Evolutionary conservation across 2,797 vertebrate species (phyloP).

Genomic region (Schizopygopsis malacanthus): DNA sequence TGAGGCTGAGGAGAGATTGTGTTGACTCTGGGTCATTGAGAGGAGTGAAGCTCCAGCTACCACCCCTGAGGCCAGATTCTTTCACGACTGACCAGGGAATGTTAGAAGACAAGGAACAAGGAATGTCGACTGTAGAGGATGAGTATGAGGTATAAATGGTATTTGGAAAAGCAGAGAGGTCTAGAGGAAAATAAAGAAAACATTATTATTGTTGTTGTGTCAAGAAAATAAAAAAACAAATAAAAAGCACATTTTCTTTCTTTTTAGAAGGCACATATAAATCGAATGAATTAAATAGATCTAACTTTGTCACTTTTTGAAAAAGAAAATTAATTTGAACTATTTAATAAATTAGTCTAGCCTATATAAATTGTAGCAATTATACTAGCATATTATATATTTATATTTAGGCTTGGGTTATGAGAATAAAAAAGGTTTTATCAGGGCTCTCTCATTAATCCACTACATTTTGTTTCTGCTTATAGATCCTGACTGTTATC

Average conservation of each 20-base stretch:
- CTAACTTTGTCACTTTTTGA: not conserved
- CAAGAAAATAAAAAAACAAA: not conserved
- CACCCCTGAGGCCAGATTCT: slow-evolving; percentile 12
- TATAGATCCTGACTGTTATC: not conserved
- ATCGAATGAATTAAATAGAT: not conserved
- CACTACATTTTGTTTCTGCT: too few relatives aligned
- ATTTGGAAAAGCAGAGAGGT: slow-evolving; percentile 50
- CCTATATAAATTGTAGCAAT: not conserved
- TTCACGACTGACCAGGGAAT: slow-evolving; percentile 61
- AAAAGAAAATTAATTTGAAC: not conserved
- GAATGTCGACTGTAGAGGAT: slow-evolving; percentile 44
- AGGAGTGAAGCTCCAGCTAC: slow-evolving; percentile 69
- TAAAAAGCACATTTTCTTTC: too few relatives aligned
- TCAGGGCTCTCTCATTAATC: not conserved
- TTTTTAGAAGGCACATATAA: not conserved
- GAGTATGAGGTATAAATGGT: slow-evolving; percentile 61
- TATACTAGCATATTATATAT: not conserved
- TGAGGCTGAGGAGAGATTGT: not conserved
- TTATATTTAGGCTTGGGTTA: not conserved
- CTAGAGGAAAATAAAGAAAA: slow-evolving; percentile 58
- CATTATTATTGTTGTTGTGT: not conserved
- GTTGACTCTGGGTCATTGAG: not conserved
- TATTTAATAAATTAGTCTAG: not conserved
- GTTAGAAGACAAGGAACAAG: slow-evolving; percentile 60
- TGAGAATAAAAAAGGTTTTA: not conserved